phyloP scores from a whole-genome alignment of 2,113 vertebrate species.

The Otocyon megalotis region DNA sequence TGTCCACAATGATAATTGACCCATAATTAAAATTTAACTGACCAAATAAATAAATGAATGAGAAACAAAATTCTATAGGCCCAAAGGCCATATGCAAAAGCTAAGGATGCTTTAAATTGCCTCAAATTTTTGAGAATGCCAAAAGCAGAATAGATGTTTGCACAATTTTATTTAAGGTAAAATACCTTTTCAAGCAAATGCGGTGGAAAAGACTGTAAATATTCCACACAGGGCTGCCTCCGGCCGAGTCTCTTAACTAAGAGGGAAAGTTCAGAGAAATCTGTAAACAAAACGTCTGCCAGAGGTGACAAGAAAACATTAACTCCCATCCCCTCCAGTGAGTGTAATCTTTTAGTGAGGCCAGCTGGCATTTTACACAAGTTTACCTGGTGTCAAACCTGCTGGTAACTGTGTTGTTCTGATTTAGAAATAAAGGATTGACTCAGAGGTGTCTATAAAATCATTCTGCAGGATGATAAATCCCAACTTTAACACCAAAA shows the following conservation, averaged over 20 bases:
- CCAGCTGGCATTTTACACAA: slow-evolving; percentile 40
- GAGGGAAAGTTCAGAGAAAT: slow-evolving; percentile 37
- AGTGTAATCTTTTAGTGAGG: neutral
- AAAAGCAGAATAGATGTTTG: neutral
- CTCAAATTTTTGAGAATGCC: slow-evolving; percentile 6
- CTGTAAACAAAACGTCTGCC: slow-evolving; percentile 15
- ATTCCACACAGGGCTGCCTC: slow-evolving; percentile 43
- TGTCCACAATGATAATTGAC: neutral
- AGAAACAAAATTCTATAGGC: neutral
- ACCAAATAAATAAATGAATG: neutral
- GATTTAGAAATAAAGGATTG: slow-evolving; percentile 70
- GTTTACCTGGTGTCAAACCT: slow-evolving; percentile 33
- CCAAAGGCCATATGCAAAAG: neutral
- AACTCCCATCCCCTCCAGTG: neutral
- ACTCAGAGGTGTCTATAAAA: slow-evolving; percentile 37
- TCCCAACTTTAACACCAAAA: slow-evolving; percentile 58
- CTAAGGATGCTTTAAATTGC: neutral
- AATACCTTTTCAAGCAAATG: slow-evolving; percentile 10
- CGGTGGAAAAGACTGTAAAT: neutral
- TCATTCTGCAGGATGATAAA: slow-evolving; percentile 47
- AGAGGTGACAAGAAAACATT: slow-evolving; percentile 26
- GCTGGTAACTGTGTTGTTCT: slow-evolving; percentile 25
- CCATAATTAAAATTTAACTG: neutral
- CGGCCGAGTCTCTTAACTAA: slow-evolving; percentile 39
- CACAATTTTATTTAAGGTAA: slow-evolving; percentile 17